phyloP scores from a whole-genome alignment of 2,888 invertebrate species.

The Panzeria rudis region DNA sequence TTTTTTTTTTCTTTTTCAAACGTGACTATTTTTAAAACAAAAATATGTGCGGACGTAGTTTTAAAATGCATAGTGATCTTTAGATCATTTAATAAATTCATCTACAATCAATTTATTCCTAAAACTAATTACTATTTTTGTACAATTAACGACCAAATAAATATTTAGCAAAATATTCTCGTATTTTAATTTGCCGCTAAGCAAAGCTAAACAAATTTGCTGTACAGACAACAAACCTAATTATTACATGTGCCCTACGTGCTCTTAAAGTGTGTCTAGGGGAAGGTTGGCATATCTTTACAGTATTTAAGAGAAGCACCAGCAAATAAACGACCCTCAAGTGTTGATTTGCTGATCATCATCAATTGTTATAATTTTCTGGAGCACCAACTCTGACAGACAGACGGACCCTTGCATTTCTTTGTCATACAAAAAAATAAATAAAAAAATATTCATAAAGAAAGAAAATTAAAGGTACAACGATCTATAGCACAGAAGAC shows the following conservation, averaged over 20 bases:
- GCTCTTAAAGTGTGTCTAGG: slow-evolving; percentile 65
- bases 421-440: slow-evolving; percentile 34
- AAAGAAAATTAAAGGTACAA: slow-evolving; percentile 22
- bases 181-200: not conserved
- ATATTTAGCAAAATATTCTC: not conserved
- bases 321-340: slow-evolving; percentile 51
- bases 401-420: slow-evolving; percentile 43
- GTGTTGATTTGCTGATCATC: slow-evolving; percentile 68
- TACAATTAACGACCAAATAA: not conserved
- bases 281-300: slow-evolving; percentile 40
- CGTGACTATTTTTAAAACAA: not conserved
- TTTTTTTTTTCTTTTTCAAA: not conserved
- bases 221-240: not conserved
- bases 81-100: not conserved
- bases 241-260: slow-evolving; percentile 62
- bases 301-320: not conserved
- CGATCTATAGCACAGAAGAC: slow-evolving; percentile 1
- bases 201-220: not conserved
- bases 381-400: slow-evolving; percentile 34
- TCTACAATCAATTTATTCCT: not conserved
- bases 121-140: not conserved
- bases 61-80: not conserved
- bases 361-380: slow-evolving; percentile 52
- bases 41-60: not conserved
- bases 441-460: not conserved